Base-by-base conservation (phyloP, 2,797 vertebrate species). In the Poeciliopsis infans region DNA sequence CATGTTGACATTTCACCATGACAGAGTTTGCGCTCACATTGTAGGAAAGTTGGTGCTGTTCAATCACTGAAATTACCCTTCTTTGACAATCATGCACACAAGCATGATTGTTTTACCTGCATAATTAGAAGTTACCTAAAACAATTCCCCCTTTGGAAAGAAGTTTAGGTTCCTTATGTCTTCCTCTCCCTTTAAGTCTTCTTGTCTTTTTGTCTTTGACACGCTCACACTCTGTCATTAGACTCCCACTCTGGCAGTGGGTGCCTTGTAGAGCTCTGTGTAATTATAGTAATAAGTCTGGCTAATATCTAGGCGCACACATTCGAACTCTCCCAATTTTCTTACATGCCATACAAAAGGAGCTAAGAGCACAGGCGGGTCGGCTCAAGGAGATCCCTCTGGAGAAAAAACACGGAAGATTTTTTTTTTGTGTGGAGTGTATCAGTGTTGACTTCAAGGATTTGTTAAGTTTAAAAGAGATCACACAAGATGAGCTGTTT, bases 271-370 rank as follows among this genome's bases (percentile, higher is more conserved):
- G 90, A 91, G 89, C 82, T 91, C 75, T 53, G 77, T 91, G 83
- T 94, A 95, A 96, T 96, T 96, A 96, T 89, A 95, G 94, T 95
- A 90, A 95, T 95, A 92, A 90, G 88, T 88, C 91, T 84, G 86
- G 80, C 83, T 93, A 93, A 91, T 93, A 90, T 89, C 88, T n/a
- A 84, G 69, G 80, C 72, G 69, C 77, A 55, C 13, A 39, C 55
- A 39, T 72, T 59, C 51, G 31, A 77, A 39, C 74, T 83, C 69
- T 31, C 71, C 53, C 76, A 36, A 31, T 45, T 83, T 83, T 81
- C 87, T 77, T 82, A 83, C 87, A 83, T 79, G 61, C 18, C 79
- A 72, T 69, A 78, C 57, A 76, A 74, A 59, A 64, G 55, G 49
- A 83, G 83, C 82, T 78, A 83, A 87, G 68, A 82, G 76, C 81